Percentiles rank a stretch among this genome's conserved stretches.
These are phyloP conservation scores for Tapera naevia DNA, from an alignment of 2,797 vertebrate species.

Conservation along the genomic window DNA sequence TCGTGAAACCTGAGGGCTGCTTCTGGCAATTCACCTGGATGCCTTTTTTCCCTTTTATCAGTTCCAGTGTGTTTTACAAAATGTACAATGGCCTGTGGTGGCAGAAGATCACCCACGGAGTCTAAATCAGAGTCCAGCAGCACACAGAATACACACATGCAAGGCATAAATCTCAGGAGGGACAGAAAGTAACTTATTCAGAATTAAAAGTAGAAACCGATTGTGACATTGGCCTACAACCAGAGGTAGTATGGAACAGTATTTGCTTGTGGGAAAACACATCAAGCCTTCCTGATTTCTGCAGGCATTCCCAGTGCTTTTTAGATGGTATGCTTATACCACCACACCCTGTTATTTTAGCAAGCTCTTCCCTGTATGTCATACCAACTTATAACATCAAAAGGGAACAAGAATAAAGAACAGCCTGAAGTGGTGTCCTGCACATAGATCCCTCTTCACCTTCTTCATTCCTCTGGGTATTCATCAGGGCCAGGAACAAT, in stretches of 20 bases:
- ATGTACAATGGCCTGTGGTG: constrained; percentile 15
- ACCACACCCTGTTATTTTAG: background rate
- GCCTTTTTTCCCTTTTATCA: constrained; percentile 52
- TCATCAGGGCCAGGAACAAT: background rate
- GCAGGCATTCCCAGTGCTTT: background rate
- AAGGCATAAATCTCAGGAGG: background rate
- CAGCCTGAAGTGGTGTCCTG: constrained; percentile 14
- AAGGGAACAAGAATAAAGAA: constrained; percentile 7
- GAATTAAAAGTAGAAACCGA: constrained; percentile 14
- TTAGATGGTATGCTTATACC: background rate
- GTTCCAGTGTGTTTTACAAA: constrained; percentile 34
- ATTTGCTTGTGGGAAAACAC: background rate
- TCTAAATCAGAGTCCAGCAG: constrained; percentile 27
- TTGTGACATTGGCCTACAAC: background rate
- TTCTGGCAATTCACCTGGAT: constrained; percentile 53
- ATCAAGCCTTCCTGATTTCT: background rate
- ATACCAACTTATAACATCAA: constrained; percentile 33
- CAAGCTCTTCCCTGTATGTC: background rate
- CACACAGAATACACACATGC: background rate
- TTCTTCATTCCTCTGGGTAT: background rate
- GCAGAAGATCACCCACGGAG: background rate
- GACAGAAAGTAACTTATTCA: background rate
- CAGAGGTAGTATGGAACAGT: background rate
- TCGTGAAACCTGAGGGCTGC: constrained; percentile 36
- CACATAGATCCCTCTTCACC: background rate